These are phyloP conservation scores for Hyposmocoma kahamanoa DNA, from an alignment of 1,140 invertebrate species.

Conservation along the genomic window DNA sequence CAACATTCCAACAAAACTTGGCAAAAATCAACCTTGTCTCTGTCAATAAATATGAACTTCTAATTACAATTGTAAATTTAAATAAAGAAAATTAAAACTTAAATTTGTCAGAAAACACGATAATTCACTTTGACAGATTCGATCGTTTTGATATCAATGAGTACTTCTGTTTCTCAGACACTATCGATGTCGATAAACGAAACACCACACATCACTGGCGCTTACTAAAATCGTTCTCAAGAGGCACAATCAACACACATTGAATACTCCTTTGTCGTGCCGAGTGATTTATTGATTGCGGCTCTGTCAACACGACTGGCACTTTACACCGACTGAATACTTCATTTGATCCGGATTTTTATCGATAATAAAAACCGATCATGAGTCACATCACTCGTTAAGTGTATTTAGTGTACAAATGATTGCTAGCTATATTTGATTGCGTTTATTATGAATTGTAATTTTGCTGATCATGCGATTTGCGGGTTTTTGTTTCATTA, in stretches of 20 bases:
- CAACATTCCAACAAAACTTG: too few relatives aligned
- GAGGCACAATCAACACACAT: conserved; percentile 71
- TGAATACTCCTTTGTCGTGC: conserved; percentile 62
- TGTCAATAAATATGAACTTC: too few relatives aligned
- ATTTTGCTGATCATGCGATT: too few relatives aligned
- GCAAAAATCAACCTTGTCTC: too few relatives aligned
- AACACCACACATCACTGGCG: conserved; percentile 33
- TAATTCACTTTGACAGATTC: too few relatives aligned
- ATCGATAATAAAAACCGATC: conserved; percentile 63
- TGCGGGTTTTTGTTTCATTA: too few relatives aligned
- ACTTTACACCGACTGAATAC: conserved; percentile 63
- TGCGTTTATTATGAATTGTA: too few relatives aligned
- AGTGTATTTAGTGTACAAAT: conserved; percentile 68
- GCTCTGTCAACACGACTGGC: conserved; percentile 68
- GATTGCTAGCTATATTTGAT: too few relatives aligned
- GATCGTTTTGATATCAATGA: background rate
- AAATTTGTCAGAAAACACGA: too few relatives aligned
- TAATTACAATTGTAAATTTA: too few relatives aligned
- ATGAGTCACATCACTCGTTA: conserved; percentile 69
- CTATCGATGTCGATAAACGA: conserved; percentile 26
- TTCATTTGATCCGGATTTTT: conserved; percentile 72
- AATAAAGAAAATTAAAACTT: too few relatives aligned
- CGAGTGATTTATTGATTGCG: conserved; percentile 71
- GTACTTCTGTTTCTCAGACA: background rate
- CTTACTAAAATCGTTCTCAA: conserved; percentile 59